phyloP scores from a whole-genome alignment of 2,113 vertebrate species.

The Cariama cristata region DNA sequence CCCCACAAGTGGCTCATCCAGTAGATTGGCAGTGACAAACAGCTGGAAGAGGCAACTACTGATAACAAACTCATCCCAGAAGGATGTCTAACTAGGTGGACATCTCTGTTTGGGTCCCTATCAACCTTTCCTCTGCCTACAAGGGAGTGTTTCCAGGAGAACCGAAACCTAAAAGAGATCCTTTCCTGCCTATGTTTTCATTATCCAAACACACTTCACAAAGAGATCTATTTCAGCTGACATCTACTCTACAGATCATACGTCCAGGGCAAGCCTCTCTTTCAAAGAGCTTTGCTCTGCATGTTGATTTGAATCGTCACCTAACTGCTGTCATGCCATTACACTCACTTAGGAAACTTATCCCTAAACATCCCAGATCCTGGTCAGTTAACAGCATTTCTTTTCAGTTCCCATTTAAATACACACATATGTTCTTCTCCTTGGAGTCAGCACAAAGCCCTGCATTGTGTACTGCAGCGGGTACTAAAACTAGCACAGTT shows the following conservation, averaged over 20 bases:
- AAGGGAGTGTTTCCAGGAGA: neutral
- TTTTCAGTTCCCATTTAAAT: slow-evolving; percentile 32
- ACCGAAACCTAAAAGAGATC: neutral
- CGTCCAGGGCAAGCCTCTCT: neutral
- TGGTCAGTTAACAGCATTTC: neutral
- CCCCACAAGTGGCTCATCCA: neutral
- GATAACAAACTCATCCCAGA: neutral
- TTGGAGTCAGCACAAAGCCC: slow-evolving; percentile 14
- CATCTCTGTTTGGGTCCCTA: neutral
- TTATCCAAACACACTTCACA: neutral
- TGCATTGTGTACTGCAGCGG: neutral
- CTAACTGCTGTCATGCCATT: neutral
- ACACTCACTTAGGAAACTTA: neutral
- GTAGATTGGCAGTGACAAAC: neutral
- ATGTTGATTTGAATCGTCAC: neutral
- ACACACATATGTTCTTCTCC: neutral
- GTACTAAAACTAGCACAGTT: neutral
- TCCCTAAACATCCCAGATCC: neutral
- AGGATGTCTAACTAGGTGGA: neutral
- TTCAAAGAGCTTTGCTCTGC: neutral
- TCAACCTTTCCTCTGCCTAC: neutral
- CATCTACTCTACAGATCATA: neutral
- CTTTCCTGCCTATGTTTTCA: neutral
- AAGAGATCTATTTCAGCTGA: neutral
- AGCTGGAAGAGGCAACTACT: neutral